Conservation (phyloP, 2,888 invertebrate genomes). For the Amorpha juglandis region DNA sequence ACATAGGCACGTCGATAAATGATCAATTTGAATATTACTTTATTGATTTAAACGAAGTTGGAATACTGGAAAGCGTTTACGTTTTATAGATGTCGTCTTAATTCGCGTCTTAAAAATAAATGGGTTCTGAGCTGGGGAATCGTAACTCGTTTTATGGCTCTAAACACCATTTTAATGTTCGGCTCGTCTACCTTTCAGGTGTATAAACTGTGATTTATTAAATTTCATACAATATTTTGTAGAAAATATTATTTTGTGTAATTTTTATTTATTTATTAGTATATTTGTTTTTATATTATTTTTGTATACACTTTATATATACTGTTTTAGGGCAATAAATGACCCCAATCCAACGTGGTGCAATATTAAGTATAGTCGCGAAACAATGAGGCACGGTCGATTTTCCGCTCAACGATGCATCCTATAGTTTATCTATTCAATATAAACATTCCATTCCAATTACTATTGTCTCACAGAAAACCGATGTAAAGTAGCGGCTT, state of each 20-base stretch:
- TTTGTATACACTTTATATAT: too few species aligned
- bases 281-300: too few species aligned
- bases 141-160: constrained; percentile 18
- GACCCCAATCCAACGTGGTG: too few species aligned
- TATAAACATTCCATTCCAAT: too few species aligned
- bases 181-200: constrained; percentile 4
- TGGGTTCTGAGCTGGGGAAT: constrained; percentile 17
- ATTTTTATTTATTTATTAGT: too few species aligned
- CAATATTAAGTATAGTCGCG: too few species aligned
- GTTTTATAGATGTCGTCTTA: constrained; percentile 18
- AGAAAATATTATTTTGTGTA: not conserved
- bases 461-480: too few species aligned
- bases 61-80: constrained; percentile 16
- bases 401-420: too few species aligned
- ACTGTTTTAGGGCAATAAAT: too few species aligned
- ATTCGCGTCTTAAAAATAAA: constrained; percentile 22
- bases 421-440: too few species aligned
- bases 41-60: constrained; percentile 7
- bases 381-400: too few species aligned
- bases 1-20: not conserved
- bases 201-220: constrained; percentile 7
- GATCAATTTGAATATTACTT: constrained; percentile 13
- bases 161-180: constrained; percentile 19
- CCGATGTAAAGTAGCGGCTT: too few species aligned
- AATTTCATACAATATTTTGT: not conserved